Conservation (phyloP, 2,888 invertebrate genomes). For the Sesamia inferens region DNA sequence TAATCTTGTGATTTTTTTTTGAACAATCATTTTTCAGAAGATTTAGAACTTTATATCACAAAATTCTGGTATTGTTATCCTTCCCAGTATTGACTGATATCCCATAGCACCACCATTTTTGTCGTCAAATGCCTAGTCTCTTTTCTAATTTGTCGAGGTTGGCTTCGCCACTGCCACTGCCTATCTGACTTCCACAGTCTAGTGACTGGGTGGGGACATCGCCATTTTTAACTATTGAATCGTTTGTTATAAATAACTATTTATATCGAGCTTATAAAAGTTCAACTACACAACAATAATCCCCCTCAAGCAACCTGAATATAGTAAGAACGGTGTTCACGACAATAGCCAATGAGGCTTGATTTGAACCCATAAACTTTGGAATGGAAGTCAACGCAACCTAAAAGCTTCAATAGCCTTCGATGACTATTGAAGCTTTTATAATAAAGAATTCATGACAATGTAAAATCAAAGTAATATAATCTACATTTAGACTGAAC, state of each 20-base stretch:
- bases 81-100: not conserved
- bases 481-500: not conserved
- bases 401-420: no score
- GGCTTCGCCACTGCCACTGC: no score
- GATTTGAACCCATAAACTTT: constrained; percentile 33
- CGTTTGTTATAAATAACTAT: not conserved
- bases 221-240: not conserved
- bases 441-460: not conserved
- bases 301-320: not conserved
- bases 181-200: no score
- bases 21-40: constrained; percentile 12
- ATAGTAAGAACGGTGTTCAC: constrained; percentile 1
- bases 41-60: not conserved
- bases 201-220: not conserved
- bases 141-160: not conserved
- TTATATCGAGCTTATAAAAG: not conserved
- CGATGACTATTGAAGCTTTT: not conserved
- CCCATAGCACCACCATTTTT: not conserved
- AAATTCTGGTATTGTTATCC: not conserved
- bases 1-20: constrained; percentile 44
- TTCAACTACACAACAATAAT: not conserved
- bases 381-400: constrained; percentile 27
- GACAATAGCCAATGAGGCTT: constrained; percentile 20
- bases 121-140: not conserved
- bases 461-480: not conserved